phyloP scores from a whole-genome alignment of 2,888 invertebrate genomes.

The Camptogramma bilineatum region DNA sequence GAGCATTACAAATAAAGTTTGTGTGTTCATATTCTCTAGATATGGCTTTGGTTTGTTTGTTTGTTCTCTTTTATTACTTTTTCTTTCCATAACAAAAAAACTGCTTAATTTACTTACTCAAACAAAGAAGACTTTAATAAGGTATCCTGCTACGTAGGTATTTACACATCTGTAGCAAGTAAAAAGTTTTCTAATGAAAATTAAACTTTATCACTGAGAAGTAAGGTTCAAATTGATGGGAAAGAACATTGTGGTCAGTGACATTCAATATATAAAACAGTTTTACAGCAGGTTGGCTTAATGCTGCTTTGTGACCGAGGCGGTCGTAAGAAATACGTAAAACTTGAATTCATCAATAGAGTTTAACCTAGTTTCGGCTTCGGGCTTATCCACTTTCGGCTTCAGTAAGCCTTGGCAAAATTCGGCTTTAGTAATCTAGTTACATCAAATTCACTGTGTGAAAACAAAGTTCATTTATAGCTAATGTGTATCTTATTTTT shows the following conservation, averaged over 20 bases:
- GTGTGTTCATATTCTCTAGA: conserved; percentile 37
- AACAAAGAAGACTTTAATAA: conserved; percentile 13
- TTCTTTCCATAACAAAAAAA: background rate
- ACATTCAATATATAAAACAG: conserved; percentile 57
- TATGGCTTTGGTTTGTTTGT: conserved; percentile 10
- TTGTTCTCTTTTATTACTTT: conserved; percentile 2
- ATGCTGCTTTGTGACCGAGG: conserved; percentile 59
- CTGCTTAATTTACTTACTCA: conserved; percentile 1
- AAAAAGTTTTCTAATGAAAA: conserved; percentile 13
- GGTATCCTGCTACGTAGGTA: background rate
- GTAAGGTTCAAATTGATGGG: conserved; percentile 16
- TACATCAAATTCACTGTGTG: background rate
- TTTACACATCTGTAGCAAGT: background rate
- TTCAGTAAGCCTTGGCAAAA: background rate
- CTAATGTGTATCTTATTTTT: background rate
- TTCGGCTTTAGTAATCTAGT: too few relatives aligned
- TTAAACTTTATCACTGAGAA: background rate
- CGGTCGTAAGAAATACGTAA: conserved; percentile 52
- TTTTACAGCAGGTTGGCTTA: conserved; percentile 67
- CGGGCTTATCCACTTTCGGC: background rate
- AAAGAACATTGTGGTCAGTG: conserved; percentile 41
- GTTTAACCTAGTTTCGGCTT: conserved; percentile 13
- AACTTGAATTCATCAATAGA: conserved; percentile 54
- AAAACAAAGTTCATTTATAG: background rate
- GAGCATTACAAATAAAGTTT: conserved; percentile 55